Conservation (phyloP, 2,888 invertebrate genomes). For the Lasioglossum vierecki region DNA sequence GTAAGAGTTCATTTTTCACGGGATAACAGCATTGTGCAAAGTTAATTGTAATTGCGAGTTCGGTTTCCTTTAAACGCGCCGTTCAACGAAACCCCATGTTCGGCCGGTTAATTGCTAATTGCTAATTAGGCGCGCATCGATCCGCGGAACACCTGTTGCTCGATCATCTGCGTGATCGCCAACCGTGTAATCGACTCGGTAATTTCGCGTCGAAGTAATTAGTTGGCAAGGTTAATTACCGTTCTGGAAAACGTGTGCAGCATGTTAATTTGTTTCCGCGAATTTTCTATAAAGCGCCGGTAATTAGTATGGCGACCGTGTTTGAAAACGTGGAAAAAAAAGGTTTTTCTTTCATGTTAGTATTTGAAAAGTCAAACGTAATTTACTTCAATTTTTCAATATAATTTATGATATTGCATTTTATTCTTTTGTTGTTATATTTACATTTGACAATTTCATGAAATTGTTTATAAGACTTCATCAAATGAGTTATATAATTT, state of each 20-base stretch:
- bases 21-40: neutral
- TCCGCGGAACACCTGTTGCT: neutral
- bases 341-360: neutral
- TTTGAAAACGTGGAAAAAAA: neutral
- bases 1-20: neutral
- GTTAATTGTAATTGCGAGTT: neutral
- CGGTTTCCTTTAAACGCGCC: neutral
- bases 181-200: neutral
- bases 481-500: neutral
- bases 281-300: neutral
- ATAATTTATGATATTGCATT: neutral
- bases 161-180: neutral
- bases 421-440: no score
- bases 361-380: neutral
- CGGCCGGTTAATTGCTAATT: neutral
- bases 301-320: neutral
- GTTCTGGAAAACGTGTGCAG: neutral
- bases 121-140: neutral
- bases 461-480: no score
- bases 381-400: neutral
- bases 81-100: neutral
- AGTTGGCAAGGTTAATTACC: neutral
- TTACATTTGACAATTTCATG: no score
- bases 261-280: neutral
- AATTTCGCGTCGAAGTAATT: slow-evolving; percentile 20